These are phyloP conservation scores for Drosophila quadrilineata DNA, from an alignment of 1,140 invertebrate species.

Conservation along the genomic window DNA sequence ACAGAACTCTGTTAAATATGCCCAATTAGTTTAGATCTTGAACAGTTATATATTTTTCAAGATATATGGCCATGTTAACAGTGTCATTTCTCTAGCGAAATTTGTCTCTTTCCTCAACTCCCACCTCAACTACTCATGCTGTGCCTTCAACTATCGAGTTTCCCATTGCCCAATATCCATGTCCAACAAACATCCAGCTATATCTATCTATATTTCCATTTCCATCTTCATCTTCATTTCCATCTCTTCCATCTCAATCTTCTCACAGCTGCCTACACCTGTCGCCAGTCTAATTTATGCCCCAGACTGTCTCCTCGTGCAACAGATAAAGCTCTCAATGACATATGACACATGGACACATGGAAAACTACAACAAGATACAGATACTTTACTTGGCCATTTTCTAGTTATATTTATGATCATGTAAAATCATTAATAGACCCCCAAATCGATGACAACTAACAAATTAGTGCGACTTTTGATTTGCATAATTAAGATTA, in stretches of 20 bases:
- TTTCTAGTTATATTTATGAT: slow-evolving; percentile 42
- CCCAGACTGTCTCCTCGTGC: slow-evolving; percentile 11
- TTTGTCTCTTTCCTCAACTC: too few relatives aligned
- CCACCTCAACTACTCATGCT: too few relatives aligned
- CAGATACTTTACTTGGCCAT: too few relatives aligned
- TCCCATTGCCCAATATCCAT: too few relatives aligned
- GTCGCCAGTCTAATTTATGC: slow-evolving; percentile 65
- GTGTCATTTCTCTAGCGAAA: too few relatives aligned
- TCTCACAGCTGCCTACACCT: slow-evolving; percentile 67
- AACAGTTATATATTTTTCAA: too few relatives aligned
- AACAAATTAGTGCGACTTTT: slow-evolving; percentile 70
- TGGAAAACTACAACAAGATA: too few relatives aligned
- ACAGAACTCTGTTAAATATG: too few relatives aligned
- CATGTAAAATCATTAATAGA: slow-evolving; percentile 59
- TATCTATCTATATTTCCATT: background rate
- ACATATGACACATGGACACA: slow-evolving; percentile 47
- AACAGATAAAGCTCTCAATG: slow-evolving; percentile 57
- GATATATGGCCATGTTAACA: too few relatives aligned
- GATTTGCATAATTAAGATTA: slow-evolving; percentile 70
- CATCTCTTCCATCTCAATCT: slow-evolving; percentile 51
- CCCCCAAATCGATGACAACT: slow-evolving; percentile 47
- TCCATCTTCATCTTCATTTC: slow-evolving; percentile 34
- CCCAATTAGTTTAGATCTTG: too few relatives aligned
- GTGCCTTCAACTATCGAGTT: slow-evolving; percentile 48
- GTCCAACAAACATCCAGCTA: too few relatives aligned